A percentile compares a stretch with the other conserved stretches of the same genome.
Conservation (phyloP, 2,113 vertebrate species). For the Phodopus roborovskii region DNA sequence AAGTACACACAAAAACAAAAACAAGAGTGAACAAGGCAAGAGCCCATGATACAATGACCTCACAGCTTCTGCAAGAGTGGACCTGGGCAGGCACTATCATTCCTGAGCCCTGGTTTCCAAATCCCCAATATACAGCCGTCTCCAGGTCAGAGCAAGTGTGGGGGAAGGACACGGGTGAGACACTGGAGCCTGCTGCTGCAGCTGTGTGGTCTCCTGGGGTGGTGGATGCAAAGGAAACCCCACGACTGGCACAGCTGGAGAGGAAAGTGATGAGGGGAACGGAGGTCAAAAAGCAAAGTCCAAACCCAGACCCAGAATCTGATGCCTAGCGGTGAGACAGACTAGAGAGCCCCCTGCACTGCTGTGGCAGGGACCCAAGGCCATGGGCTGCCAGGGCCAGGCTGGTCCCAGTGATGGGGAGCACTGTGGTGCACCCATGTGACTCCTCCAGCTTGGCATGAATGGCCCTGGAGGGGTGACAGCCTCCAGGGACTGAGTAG, state of each 20-base stretch:
- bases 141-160: fast-evolving
- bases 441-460: background rate
- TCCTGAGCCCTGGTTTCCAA: background rate
- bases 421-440: too few species aligned
- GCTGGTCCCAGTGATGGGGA: too few species aligned
- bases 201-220: background rate
- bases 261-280: background rate
- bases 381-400: background rate
- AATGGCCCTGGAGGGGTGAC: too few species aligned
- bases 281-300: background rate
- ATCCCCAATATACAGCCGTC: background rate
- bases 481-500: background rate
- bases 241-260: too few species aligned
- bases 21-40: background rate
- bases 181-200: background rate
- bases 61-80: background rate
- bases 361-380: background rate
- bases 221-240: background rate
- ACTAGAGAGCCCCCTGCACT: fast-evolving
- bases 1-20: background rate
- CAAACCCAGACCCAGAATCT: background rate
- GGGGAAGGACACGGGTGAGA: fast-evolving
- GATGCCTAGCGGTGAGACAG: background rate
- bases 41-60: too few species aligned
- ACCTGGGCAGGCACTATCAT: fast-evolving